Evolutionary conservation across 2,888 invertebrate genomes (phyloP).

Genomic region (Ctena decussata): DNA sequence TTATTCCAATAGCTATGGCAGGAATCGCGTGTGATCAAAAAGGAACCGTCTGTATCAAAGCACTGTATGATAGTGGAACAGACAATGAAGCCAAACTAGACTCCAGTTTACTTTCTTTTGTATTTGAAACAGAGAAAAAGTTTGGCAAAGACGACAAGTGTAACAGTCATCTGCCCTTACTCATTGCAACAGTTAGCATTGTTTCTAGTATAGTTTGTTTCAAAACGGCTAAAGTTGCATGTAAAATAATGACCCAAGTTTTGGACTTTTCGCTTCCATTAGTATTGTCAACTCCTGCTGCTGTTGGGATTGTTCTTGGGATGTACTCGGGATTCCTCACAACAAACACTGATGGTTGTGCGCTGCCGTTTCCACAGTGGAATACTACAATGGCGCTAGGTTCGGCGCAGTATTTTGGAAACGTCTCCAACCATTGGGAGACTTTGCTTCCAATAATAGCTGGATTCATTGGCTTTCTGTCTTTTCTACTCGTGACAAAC

Average conservation of each 20-base stretch:
- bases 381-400: slow-evolving; percentile 92
- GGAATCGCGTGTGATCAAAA: slow-evolving; percentile 57
- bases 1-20: slow-evolving; percentile 67
- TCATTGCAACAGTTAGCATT: slow-evolving; percentile 70
- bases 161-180: slow-evolving; percentile 67
- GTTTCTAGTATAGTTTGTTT: slow-evolving; percentile 71
- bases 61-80: slow-evolving; percentile 55
- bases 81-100: slow-evolving; percentile 23
- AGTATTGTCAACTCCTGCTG: slow-evolving; percentile 68
- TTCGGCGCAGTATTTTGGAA: slow-evolving; percentile 39
- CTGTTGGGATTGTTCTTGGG: slow-evolving; percentile 69
- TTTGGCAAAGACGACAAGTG: slow-evolving; percentile 41
- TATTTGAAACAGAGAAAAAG: not conserved
- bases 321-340: slow-evolving; percentile 63
- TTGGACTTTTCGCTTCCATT: slow-evolving; percentile 74
- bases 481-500: slow-evolving; percentile 73
- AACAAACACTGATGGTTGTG: slow-evolving; percentile 89
- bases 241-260: slow-evolving; percentile 76
- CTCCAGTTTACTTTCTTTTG: slow-evolving; percentile 48
- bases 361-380: slow-evolving; percentile 93
- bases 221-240: slow-evolving; percentile 72
- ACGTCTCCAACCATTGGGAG: slow-evolving; percentile 5
- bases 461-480: slow-evolving; percentile 67
- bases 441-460: slow-evolving; percentile 68
- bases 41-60: slow-evolving; percentile 48